phyloP scores from a whole-genome alignment of 2,113 vertebrate genomes.

The Rhinopomastus cyanomelas region DNA sequence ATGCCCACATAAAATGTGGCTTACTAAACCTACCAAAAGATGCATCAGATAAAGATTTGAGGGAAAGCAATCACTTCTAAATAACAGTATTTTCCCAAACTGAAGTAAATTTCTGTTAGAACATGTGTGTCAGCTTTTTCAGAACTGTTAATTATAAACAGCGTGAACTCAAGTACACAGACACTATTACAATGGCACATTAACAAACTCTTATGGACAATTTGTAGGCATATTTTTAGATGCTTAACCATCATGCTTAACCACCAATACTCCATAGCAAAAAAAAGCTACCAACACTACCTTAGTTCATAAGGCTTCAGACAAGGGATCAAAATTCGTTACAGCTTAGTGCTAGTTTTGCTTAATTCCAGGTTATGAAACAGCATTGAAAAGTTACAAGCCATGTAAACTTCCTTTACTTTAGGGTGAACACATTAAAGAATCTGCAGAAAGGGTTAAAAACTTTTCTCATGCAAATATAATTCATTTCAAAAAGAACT shows the following conservation, averaged over 20 bases:
- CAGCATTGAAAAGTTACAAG: background rate
- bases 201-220: background rate
- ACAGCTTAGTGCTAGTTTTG: background rate
- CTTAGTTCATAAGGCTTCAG: background rate
- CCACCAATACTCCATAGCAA: background rate
- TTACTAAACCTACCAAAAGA: background rate
- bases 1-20: background rate
- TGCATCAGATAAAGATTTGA: background rate
- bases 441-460: background rate
- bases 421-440: background rate
- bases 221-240: background rate
- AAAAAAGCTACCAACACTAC: background rate
- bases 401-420: background rate
- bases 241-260: background rate
- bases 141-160: background rate
- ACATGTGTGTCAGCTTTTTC: background rate
- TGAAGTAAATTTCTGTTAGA: background rate
- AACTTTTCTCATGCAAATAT: background rate
- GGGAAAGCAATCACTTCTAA: background rate
- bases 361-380: background rate
- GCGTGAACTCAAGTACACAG: background rate
- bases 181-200: background rate
- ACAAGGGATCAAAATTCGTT: background rate
- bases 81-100: background rate
- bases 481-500: background rate